Evolutionary conservation across 2,113 vertebrate species (phyloP).

Genomic region (Axis porcinus): DNA sequence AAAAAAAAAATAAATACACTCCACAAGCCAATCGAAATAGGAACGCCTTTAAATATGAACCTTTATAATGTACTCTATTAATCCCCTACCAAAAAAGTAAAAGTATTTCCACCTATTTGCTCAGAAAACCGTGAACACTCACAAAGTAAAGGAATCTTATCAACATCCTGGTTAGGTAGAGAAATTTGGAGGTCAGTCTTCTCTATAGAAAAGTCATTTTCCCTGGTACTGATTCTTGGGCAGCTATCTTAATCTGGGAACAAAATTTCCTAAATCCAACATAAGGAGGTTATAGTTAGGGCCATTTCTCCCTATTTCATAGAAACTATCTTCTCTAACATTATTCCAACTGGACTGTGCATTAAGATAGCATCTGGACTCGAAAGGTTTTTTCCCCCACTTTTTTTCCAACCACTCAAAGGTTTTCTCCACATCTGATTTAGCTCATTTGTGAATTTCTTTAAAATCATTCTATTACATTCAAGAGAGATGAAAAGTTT

Average conservation of each 20-base stretch:
- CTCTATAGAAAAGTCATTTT: background rate
- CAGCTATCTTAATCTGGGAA: background rate
- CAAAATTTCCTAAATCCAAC: background rate
- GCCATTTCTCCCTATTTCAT: background rate
- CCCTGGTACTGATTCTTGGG: background rate
- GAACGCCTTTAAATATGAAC: background rate
- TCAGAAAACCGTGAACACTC: background rate
- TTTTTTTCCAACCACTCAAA: background rate
- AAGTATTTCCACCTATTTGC: background rate
- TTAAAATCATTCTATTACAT: background rate
- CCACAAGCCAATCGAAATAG: background rate
- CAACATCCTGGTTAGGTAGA: background rate
- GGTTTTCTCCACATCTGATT: constrained; percentile 9
- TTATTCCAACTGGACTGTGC: background rate
- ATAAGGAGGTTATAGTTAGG: background rate
- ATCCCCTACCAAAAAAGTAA: background rate
- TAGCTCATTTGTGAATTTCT: background rate
- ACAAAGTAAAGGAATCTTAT: background rate
- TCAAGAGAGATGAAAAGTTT: background rate
- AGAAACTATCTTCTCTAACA: background rate
- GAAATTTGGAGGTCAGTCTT: background rate
- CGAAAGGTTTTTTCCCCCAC: background rate
- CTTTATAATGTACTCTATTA: background rate
- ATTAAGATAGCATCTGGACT: background rate
- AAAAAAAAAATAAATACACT: background rate